These are phyloP conservation scores for Nowickia ferox DNA, from an alignment of 2,888 invertebrate genomes.

Conservation along the genomic window DNA sequence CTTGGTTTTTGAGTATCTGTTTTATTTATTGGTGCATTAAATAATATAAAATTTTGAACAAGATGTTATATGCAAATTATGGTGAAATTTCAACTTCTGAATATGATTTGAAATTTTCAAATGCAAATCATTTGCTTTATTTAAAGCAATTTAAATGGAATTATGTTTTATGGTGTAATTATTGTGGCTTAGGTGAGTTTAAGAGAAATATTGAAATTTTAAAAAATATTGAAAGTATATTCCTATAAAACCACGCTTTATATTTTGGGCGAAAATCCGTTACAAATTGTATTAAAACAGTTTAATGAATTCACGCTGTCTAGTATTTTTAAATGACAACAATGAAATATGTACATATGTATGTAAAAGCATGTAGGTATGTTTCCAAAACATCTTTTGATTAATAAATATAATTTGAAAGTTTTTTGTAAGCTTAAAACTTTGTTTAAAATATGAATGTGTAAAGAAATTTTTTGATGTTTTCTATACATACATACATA, in stretches of 20 bases:
- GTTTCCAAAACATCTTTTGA: background rate
- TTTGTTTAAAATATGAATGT: no score
- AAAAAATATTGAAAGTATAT: background rate
- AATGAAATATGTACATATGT: background rate
- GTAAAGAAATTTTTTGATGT: no score
- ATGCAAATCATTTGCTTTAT: constrained; percentile 48
- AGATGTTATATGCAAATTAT: background rate
- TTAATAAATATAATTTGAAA: no score
- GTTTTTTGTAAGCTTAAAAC: no score
- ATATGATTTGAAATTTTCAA: constrained; percentile 10
- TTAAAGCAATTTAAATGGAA: constrained; percentile 64
- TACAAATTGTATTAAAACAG: constrained; percentile 52
- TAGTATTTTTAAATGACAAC: background rate
- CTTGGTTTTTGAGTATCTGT: background rate
- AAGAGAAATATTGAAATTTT: no score
- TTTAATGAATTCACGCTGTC: background rate
- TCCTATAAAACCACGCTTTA: constrained; percentile 21
- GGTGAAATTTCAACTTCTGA: constrained; percentile 9
- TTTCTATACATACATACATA: no score
- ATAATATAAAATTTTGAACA: background rate
- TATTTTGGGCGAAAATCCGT: constrained; percentile 46
- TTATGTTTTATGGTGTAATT: constrained; percentile 55
- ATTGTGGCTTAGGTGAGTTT: constrained; percentile 58
- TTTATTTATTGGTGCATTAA: constrained; percentile 62
- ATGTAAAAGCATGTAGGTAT: background rate